Evolutionary conservation across 2,888 invertebrate genomes (phyloP).

Genomic region (Lasioglossum marginatum): DNA sequence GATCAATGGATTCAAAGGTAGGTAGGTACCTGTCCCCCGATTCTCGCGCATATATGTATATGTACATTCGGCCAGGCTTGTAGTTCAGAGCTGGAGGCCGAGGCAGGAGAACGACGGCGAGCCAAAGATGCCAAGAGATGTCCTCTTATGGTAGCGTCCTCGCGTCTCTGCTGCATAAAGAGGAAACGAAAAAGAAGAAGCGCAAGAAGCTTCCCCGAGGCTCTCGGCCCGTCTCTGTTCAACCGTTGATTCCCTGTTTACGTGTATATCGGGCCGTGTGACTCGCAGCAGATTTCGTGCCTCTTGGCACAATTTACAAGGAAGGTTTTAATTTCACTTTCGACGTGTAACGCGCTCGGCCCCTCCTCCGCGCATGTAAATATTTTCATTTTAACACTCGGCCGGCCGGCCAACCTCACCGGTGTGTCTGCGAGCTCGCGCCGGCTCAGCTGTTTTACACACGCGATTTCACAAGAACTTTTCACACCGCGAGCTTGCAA

Average conservation of each 20-base stretch:
- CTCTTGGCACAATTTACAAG: neutral
- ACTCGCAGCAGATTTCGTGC: neutral
- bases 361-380: neutral
- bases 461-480: neutral
- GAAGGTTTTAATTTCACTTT: constrained; percentile 21
- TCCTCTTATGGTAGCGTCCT: constrained; percentile 82
- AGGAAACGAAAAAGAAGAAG: constrained; percentile 59
- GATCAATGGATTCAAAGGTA: constrained; percentile 23
- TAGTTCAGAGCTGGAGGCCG: constrained; percentile 57
- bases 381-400: constrained; percentile 1
- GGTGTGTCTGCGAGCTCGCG: neutral
- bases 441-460: neutral
- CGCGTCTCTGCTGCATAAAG: constrained; percentile 63
- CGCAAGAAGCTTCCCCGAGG: constrained; percentile 29
- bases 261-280: neutral
- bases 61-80: constrained; percentile 24
- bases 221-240: constrained; percentile 30
- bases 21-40: constrained; percentile 29
- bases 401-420: neutral
- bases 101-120: constrained; percentile 51
- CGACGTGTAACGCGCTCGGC: neutral
- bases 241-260: constrained; percentile 18
- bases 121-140: constrained; percentile 78
- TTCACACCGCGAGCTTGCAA: neutral
- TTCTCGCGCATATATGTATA: constrained; percentile 1